These are phyloP conservation scores for Nettapus auritus DNA, from an alignment of 2,113 vertebrate genomes.

Conservation along the genomic window DNA sequence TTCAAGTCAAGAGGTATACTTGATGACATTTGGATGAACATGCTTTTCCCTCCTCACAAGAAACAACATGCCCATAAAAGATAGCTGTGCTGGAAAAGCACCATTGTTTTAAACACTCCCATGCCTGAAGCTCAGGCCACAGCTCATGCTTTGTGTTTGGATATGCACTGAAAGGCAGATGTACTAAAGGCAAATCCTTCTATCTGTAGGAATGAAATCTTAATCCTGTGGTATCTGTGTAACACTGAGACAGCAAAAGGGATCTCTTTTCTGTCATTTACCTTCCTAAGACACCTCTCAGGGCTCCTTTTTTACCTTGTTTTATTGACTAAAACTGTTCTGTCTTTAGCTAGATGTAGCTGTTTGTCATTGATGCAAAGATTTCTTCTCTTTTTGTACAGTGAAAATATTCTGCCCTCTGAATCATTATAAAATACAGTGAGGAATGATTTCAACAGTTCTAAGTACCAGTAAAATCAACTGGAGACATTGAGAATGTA, in stretches of 20 bases:
- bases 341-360: not conserved
- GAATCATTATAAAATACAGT: not conserved
- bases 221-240: not conserved
- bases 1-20: not conserved
- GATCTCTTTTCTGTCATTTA: not conserved
- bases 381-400: not conserved
- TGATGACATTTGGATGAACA: slow-evolving; percentile 8
- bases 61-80: not conserved
- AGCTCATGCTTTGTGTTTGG: not conserved
- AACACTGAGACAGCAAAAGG: not conserved
- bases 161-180: not conserved
- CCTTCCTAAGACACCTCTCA: not conserved
- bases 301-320: not conserved
- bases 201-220: not conserved
- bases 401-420: not conserved
- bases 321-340: not conserved
- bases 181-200: not conserved
- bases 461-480: not conserved
- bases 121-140: not conserved
- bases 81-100: not conserved
- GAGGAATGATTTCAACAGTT: not conserved
- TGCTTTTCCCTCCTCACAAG: not conserved
- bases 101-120: not conserved
- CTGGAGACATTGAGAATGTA: not conserved
- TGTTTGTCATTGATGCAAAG: not conserved